Conservation (phyloP, 2,113 vertebrate species). For the Leptocoma aspasia region DNA sequence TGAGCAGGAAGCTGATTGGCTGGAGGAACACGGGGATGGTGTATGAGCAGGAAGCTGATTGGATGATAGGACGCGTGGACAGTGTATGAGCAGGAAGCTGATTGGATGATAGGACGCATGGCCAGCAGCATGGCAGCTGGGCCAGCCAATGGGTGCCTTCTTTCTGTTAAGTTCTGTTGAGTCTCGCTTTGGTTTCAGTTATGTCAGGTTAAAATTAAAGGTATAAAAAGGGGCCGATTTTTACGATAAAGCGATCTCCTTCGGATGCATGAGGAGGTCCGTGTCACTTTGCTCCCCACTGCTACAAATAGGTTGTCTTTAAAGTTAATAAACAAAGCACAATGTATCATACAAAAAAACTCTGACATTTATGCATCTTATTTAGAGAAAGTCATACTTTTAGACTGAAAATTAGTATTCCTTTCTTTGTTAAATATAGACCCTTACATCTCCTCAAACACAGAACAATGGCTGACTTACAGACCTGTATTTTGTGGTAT, state of each 20-base stretch:
- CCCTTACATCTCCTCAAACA: background rate
- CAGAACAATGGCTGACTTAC: background rate
- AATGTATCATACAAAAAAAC: background rate
- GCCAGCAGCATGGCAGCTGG: background rate
- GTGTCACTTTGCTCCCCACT: background rate
- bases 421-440: background rate
- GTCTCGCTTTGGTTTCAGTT: background rate
- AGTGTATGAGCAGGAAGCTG: background rate
- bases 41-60: background rate
- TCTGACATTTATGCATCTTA: background rate
- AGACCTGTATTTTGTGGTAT: background rate
- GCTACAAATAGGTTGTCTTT: background rate
- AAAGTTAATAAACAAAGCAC: background rate
- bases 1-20: too few species aligned
- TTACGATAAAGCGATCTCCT: background rate
- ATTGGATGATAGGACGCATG: background rate
- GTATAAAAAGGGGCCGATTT: background rate
- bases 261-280: background rate
- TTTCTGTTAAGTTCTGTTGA: background rate
- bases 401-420: background rate
- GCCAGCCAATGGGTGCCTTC: background rate
- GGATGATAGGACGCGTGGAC: accelerated
- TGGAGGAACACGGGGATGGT: background rate
- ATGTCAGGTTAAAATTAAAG: background rate
- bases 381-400: background rate